Percentiles rank a stretch among this genome's conserved stretches.
phyloP scores from a whole-genome alignment of 2,888 invertebrate species.

The Acleris laterana region DNA sequence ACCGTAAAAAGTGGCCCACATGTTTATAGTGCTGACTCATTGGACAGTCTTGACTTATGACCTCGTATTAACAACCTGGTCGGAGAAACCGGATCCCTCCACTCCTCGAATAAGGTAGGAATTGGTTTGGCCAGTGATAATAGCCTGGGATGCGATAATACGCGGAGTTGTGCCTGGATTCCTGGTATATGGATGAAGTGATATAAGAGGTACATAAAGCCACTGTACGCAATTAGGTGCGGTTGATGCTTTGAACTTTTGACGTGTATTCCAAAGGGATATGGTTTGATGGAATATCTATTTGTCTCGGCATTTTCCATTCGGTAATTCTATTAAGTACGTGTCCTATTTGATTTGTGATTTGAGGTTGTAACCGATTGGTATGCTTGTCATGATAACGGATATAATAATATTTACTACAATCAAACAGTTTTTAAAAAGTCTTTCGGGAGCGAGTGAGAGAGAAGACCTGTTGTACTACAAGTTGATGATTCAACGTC shows the following conservation, averaged over 20 bases:
- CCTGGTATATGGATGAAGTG: constrained; percentile 34
- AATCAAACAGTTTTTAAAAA: too few species aligned
- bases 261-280: constrained; percentile 13
- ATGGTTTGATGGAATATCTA: constrained; percentile 6
- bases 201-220: constrained; percentile 14
- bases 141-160: constrained; percentile 39
- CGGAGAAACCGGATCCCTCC: constrained; percentile 41
- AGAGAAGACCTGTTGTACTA: too few species aligned
- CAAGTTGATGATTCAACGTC: too few species aligned
- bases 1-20: constrained; percentile 57
- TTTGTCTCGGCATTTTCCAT: constrained; percentile 9
- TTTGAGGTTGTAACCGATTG: not conserved
- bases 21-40: constrained; percentile 73
- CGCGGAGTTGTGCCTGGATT: constrained; percentile 47
- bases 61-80: constrained; percentile 36
- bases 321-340: constrained; percentile 14
- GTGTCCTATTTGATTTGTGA: constrained; percentile 12
- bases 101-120: constrained; percentile 31
- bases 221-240: constrained; percentile 28
- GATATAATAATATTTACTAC: too few species aligned
- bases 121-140: constrained; percentile 4
- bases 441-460: too few species aligned
- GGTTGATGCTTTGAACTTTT: constrained; percentile 22
- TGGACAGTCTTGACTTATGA: constrained; percentile 47
- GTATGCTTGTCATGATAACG: too few species aligned